Percentiles rank a stretch among this genome's conserved stretches.
Conservation (phyloP, 2,888 invertebrate species). For the Caradrina clavipalpis region DNA sequence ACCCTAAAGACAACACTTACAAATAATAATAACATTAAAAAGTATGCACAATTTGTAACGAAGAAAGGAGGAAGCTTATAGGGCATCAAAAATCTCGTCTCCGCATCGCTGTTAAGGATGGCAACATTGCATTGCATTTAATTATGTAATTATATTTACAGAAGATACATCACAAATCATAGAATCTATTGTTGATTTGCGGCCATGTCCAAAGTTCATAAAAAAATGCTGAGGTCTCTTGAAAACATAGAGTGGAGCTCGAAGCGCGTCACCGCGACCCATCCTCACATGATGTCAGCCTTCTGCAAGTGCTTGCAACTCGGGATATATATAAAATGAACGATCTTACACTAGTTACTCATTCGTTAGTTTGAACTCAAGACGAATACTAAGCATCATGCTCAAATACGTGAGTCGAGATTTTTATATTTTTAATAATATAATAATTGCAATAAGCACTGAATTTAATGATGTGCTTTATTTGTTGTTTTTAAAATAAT, state of each 20-base stretch:
- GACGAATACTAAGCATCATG: slow-evolving; percentile 87
- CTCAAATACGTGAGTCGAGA: slow-evolving; percentile 88
- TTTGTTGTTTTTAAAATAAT: slow-evolving; percentile 58
- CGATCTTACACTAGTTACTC: slow-evolving; percentile 84
- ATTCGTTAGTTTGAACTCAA: slow-evolving; percentile 89
- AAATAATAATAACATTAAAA: too few relatives aligned
- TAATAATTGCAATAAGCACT: slow-evolving; percentile 61
- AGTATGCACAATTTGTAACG: too few relatives aligned
- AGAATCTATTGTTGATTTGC: slow-evolving; percentile 61
- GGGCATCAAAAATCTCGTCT: too few relatives aligned
- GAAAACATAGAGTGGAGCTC: slow-evolving; percentile 66
- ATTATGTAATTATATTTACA: not conserved
- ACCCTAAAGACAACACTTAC: too few relatives aligned
- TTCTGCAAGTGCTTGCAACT: slow-evolving; percentile 82
- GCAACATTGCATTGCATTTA: too few relatives aligned
- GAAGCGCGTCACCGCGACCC: slow-evolving; percentile 72
- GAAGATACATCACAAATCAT: slow-evolving; percentile 43
- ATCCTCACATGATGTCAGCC: slow-evolving; percentile 86
- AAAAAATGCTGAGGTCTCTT: slow-evolving; percentile 76
- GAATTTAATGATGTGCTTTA: slow-evolving; percentile 55
- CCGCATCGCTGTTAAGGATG: too few relatives aligned
- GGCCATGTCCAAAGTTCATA: slow-evolving; percentile 69
- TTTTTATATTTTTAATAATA: slow-evolving; percentile 54
- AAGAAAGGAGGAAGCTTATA: too few relatives aligned
- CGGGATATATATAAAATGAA: slow-evolving; percentile 88